Percentiles rank a stretch among this genome's conserved stretches.
phyloP scores from a whole-genome alignment of 1,140 invertebrate species.

The Schlechtendalia chinensis region DNA sequence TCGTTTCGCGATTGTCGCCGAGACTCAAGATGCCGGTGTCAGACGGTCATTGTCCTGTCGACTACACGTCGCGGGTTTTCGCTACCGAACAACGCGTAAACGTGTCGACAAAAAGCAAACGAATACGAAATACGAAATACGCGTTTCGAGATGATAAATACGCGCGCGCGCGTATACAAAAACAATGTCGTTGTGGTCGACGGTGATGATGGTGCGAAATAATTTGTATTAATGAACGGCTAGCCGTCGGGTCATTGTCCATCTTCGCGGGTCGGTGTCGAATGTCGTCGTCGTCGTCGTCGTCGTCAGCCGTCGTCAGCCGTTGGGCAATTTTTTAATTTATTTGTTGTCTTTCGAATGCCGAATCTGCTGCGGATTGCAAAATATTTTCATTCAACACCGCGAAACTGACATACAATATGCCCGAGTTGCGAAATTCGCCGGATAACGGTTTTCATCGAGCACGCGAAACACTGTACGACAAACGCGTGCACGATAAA shows the following conservation, averaged over 20 bases:
- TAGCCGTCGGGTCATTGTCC: constrained; percentile 30
- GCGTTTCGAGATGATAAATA: constrained; percentile 14
- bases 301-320: background rate
- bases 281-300: constrained; percentile 25
- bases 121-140: background rate
- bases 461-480: no score
- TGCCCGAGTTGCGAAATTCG: background rate
- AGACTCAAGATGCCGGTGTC: constrained; percentile 25
- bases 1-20: background rate
- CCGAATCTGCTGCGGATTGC: constrained; percentile 27
- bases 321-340: constrained; percentile 21
- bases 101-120: background rate
- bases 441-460: background rate
- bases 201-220: constrained; percentile 40
- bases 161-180: background rate
- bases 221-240: constrained; percentile 43
- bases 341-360: constrained; percentile 12
- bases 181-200: background rate
- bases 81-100: background rate
- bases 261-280: constrained; percentile 38
- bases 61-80: background rate
- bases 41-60: constrained; percentile 22
- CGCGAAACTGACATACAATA: background rate
- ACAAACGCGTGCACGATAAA: no score
- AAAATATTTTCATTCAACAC: constrained; percentile 5